Evolutionary conservation across 2,888 invertebrate species (phyloP), one percentile per base, ranked within the genome.

Genomic region (Agonopterix arenella): DNA sequence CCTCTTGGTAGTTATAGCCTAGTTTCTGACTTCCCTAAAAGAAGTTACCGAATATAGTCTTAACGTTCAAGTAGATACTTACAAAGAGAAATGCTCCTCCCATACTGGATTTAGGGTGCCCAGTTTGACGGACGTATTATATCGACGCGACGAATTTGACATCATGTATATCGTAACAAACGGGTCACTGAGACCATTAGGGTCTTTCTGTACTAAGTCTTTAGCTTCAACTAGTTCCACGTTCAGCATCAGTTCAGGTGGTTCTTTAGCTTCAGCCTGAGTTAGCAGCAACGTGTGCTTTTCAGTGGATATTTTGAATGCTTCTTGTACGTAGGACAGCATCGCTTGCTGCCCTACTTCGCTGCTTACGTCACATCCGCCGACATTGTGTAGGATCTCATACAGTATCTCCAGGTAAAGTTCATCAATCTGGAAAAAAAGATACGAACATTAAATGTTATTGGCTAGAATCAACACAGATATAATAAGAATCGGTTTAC

Each of bases 21-120:
- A 28, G 5, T 28, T 28, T 28, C 7, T 28, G 28, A 7, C 5
- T 5, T 28, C 28, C 28, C 28, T 5, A 28, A 28, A 5, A 28
- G 28, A 28, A 28, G 5, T 28, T 28, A 28, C 2, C 2, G 4
- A 18, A 18, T 18, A 4, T 18, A 18, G 4, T 18, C 4, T 18
- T 18, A 18, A 38, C 4, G 40, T 11, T n/a, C 13, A 42, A 36
- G 1, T 36, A 47, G 45, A 54, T 66, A 83, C 96, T 93, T 90
- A 97, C 97, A 99, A 91, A 70, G 97, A 96, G 82, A 99, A 99
- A 84, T 97, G 97, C 85, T 99, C 99, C 78, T 98, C 98, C 99
- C 99, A 99, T 11, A 93, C 83, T 0, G 99, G 99, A 80, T 95
- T 95, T 36, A 99, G 90, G 0, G 98, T 98, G 61, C 92, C 93